Conservation (phyloP, 2,888 invertebrate species). For the Papilio demoleus region DNA sequence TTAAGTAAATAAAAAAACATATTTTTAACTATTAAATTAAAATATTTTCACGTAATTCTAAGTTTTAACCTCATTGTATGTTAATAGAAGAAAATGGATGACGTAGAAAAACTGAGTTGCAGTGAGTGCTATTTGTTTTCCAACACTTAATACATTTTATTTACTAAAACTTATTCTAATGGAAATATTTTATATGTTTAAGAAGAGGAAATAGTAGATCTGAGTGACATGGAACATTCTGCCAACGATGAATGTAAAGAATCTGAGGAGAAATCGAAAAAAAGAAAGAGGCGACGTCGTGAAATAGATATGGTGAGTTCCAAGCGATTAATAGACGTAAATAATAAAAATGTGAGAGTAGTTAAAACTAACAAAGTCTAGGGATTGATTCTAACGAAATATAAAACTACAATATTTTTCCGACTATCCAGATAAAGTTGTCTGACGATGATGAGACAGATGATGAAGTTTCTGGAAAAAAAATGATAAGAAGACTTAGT, state of each 20-base stretch:
- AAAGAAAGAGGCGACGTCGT: slow-evolving; percentile 71
- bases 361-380: background rate
- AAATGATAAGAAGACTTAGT: slow-evolving; percentile 66
- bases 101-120: slow-evolving; percentile 74
- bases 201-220: slow-evolving; percentile 74
- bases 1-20: background rate
- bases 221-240: slow-evolving; percentile 76
- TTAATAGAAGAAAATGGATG: slow-evolving; percentile 58
- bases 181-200: slow-evolving; percentile 35
- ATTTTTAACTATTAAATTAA: background rate
- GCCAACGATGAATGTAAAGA: slow-evolving; percentile 72
- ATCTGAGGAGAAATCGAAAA: slow-evolving; percentile 69
- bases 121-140: slow-evolving; percentile 60
- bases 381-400: no score
- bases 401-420: no score
- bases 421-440: slow-evolving; percentile 62
- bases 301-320: slow-evolving; percentile 74
- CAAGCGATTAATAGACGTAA: background rate
- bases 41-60: background rate
- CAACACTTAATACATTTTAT: background rate
- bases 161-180: background rate
- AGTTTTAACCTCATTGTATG: background rate
- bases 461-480: slow-evolving; percentile 71
- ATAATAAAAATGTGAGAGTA: background rate
- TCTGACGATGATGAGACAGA: slow-evolving; percentile 79